Evolutionary conservation across 2,797 vertebrate genomes (phyloP).

Genomic region (Heliangelus exortis): DNA sequence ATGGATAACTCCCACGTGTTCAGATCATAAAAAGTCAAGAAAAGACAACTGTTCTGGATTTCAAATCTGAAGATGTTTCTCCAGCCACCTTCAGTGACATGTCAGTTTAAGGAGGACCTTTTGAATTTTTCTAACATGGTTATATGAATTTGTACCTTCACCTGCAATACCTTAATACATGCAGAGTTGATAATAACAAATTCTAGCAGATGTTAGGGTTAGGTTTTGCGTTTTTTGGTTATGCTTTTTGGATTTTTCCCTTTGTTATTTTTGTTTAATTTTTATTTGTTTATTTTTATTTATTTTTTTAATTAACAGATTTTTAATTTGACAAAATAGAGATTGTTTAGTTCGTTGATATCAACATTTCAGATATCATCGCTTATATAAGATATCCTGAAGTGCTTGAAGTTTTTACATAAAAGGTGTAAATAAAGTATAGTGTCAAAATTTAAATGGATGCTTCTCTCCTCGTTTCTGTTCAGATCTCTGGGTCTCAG

Average conservation of each 20-base stretch:
- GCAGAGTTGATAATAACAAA: background rate
- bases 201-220: fast-evolving
- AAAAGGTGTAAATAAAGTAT: background rate
- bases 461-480: background rate
- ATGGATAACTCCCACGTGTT: background rate
- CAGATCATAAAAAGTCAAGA: background rate
- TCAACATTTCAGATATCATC: background rate
- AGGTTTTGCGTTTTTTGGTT: background rate
- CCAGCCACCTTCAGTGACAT: background rate
- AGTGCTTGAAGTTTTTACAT: background rate
- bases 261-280: background rate
- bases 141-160: background rate
- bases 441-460: background rate
- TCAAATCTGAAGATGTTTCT: background rate
- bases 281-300: background rate
- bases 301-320: fast-evolving
- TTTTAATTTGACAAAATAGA: background rate
- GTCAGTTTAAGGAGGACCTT: background rate
- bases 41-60: background rate
- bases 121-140: background rate
- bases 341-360: background rate
- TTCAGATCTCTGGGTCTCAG: too few relatives aligned
- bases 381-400: background rate
- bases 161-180: fast-evolving
- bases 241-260: background rate